These are phyloP conservation scores for Australoheros facetus DNA, from an alignment of 2,797 vertebrate species.

Conservation along the genomic window DNA sequence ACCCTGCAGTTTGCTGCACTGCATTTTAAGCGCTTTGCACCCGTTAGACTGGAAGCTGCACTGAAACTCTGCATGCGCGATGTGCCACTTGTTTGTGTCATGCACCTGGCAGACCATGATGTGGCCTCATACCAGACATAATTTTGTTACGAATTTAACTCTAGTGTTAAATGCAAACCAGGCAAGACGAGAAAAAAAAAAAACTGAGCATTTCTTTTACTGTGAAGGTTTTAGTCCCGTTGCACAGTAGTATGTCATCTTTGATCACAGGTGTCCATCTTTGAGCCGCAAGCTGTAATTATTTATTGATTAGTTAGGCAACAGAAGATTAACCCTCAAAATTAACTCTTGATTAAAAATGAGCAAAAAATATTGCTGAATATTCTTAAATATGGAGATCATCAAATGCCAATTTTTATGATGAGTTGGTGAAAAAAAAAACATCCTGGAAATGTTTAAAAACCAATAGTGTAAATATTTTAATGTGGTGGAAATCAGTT, in stretches of 20 bases:
- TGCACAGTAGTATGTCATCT: background rate
- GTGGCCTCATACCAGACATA: background rate
- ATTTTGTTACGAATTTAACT: background rate
- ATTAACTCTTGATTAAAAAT: background rate
- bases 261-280: background rate
- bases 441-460: too few species aligned
- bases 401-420: too few species aligned
- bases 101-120: slow-evolving; percentile 25
- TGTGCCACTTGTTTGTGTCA: slow-evolving; percentile 15
- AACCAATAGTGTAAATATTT: too few species aligned
- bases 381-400: background rate
- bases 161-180: background rate
- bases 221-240: background rate
- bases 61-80: slow-evolving; percentile 2
- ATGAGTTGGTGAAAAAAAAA: too few species aligned
- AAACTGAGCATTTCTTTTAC: fast-evolving
- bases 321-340: background rate
- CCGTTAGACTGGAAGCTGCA: slow-evolving; percentile 7
- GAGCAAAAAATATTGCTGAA: background rate
- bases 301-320: background rate
- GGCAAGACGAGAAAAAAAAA: too few species aligned
- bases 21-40: slow-evolving; percentile 14
- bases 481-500: too few species aligned
- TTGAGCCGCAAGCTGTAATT: background rate
- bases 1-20: slow-evolving; percentile 20